These are phyloP conservation scores for Notodonta dromedarius DNA, from an alignment of 2,888 invertebrate genomes.

Conservation along the genomic window DNA sequence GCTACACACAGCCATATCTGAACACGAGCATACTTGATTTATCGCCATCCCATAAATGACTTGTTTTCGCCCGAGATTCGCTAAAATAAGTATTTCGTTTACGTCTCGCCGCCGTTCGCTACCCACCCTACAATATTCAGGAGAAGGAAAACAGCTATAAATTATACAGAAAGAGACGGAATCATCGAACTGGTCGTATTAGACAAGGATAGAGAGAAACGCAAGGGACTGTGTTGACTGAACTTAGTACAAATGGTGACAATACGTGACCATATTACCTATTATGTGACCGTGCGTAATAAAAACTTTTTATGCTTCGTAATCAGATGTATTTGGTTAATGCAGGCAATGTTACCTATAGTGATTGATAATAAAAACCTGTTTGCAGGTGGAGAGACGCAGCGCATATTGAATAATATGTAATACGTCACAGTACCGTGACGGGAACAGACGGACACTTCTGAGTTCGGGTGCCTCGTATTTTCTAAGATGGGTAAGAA, in stretches of 20 bases:
- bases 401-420: constrained; percentile 64
- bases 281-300: constrained; percentile 19
- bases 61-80: constrained; percentile 72
- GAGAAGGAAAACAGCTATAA: constrained; percentile 73
- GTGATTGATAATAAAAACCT: constrained; percentile 23
- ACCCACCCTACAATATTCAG: constrained; percentile 61
- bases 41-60: constrained; percentile 66
- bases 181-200: constrained; percentile 35
- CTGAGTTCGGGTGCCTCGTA: constrained; percentile 38
- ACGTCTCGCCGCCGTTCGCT: constrained; percentile 55
- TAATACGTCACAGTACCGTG: constrained; percentile 59
- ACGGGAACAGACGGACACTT: constrained; percentile 42
- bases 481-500: constrained; percentile 94
- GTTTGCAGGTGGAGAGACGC: constrained; percentile 60
- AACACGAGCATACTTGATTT: constrained; percentile 57
- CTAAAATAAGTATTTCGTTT: constrained; percentile 72
- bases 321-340: constrained; percentile 1
- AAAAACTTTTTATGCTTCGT: constrained; percentile 16
- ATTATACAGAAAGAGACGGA: constrained; percentile 59
- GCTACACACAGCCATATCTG: constrained; percentile 27
- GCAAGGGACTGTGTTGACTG: constrained; percentile 47
- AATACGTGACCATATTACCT: constrained; percentile 45
- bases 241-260: constrained; percentile 50
- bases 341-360: background rate
- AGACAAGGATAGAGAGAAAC: constrained; percentile 43